phyloP scores from a whole-genome alignment of 2,113 vertebrate species.

The Prietella phreatophila region DNA sequence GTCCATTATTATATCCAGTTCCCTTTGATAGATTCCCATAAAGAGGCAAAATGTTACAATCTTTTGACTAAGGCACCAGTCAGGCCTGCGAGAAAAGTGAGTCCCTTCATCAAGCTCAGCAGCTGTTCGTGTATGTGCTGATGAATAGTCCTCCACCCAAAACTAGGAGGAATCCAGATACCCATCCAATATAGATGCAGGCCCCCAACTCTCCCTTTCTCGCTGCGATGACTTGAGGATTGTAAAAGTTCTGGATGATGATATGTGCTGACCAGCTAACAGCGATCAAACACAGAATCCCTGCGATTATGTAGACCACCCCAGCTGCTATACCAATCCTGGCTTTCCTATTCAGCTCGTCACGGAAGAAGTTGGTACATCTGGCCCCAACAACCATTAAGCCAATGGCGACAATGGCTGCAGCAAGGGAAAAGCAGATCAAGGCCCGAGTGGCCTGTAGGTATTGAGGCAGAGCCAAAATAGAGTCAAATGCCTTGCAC shows the following conservation, averaged over 20 bases:
- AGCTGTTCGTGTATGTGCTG: slow-evolving; percentile 62
- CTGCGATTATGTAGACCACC: slow-evolving; percentile 70
- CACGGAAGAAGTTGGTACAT: slow-evolving; percentile 70
- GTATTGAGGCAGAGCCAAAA: slow-evolving; percentile 74
- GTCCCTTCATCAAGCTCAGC: slow-evolving; percentile 49
- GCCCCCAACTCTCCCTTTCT: slow-evolving; percentile 83
- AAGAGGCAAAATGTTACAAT: background rate
- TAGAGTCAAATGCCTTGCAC: slow-evolving; percentile 77
- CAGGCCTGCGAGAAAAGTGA: background rate
- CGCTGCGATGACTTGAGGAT: slow-evolving; percentile 71
- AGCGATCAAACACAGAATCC: slow-evolving; percentile 75
- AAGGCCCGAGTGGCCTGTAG: slow-evolving; percentile 73
- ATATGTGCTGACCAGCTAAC: slow-evolving; percentile 82
- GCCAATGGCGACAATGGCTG: slow-evolving; percentile 66
- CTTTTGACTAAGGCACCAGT: background rate
- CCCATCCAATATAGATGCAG: slow-evolving; percentile 87
- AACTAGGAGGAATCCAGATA: slow-evolving; percentile 76
- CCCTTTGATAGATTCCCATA: background rate
- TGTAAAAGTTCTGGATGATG: slow-evolving; percentile 85
- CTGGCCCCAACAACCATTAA: slow-evolving; percentile 65
- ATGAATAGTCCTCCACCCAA: slow-evolving; percentile 82
- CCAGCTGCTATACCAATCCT: slow-evolving; percentile 68
- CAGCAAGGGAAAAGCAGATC: slow-evolving; percentile 72
- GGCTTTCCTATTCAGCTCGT: slow-evolving; percentile 63
- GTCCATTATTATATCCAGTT: background rate